phyloP scores from a whole-genome alignment of 2,888 invertebrate species.

The Vesta saturnalis region DNA sequence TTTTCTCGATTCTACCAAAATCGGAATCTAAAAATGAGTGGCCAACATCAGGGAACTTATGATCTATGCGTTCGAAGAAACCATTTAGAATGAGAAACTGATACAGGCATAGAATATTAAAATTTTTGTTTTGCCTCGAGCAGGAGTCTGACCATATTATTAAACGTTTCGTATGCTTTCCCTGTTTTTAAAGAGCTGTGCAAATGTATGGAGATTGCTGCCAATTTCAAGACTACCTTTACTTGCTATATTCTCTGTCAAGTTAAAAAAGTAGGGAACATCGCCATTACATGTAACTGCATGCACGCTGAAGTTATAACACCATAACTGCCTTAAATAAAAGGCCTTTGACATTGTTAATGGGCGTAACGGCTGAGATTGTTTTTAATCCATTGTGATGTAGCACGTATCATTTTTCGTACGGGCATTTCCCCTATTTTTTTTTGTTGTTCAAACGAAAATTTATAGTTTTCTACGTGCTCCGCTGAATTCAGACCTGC shows the following conservation, averaged over 20 bases:
- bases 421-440: neutral
- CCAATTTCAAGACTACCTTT: neutral
- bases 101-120: too few relatives aligned
- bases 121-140: constrained; percentile 47
- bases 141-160: constrained; percentile 50
- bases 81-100: too few relatives aligned
- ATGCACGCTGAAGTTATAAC: constrained; percentile 1
- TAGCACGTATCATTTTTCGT: neutral
- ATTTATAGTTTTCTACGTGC: neutral
- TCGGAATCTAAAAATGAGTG: too few relatives aligned
- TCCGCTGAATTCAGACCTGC: too few relatives aligned
- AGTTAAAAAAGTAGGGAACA: constrained; percentile 2
- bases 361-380: neutral
- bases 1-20: constrained; percentile 49
- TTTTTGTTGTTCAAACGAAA: neutral
- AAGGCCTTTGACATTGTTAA: constrained; percentile 3
- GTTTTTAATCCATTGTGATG: neutral
- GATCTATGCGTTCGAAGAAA: too few relatives aligned
- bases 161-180: too few relatives aligned
- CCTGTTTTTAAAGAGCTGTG: neutral
- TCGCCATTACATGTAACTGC: neutral
- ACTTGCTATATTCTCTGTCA: constrained; percentile 1
- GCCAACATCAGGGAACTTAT: too few relatives aligned
- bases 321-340: constrained; percentile 9
- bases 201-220: neutral